Base-by-base conservation (phyloP, 2,888 invertebrate species). In the Carcina quercana region DNA sequence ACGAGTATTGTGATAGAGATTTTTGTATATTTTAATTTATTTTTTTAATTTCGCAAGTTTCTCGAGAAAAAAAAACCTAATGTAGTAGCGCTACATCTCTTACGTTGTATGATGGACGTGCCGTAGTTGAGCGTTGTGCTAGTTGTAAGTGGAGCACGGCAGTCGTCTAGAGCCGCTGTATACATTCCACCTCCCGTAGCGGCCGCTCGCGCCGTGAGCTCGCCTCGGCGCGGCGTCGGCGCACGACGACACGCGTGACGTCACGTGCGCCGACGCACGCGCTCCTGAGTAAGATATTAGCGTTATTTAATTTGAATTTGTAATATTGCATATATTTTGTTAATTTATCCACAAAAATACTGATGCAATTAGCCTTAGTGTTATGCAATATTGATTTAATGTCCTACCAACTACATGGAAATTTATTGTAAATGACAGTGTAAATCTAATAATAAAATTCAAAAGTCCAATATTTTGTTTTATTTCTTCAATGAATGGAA, bases 1-100 rank as follows among this genome's bases (percentile, higher is more conserved):
- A 82, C 83, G 79, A 82, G 82, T 82, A 82, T 83, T 83, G 83
- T 82, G 83, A 82, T 83, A 83, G 83, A 83, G 80, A 80, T 83
- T 80, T n/a, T 82, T 83, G 82, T 83, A 82, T 83, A 82, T 80
- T 82, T 78, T 83, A 82, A 83, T 82, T 83, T 82, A 82, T 83
- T 82, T 79, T 78, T 79, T 71, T 74, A 76, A 78, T 79, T 82
- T 80, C 71, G 75, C 80, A 79, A 67, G 71, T 78, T 53, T 72
- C 65, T 75, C 71, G 64, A n/a, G n/a, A 14, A 25, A 53, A 54
- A 56, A 53, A 50, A 33, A 28, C 28, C 55, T 62, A 67, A 67
- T 71, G 67, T 60, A 64, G 75, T 75, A 74, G 74, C 76, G 75
- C 79, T 74, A 70, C 74, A 67, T 72, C 71, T 73, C 66, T 74